Evolutionary conservation across 2,888 invertebrate genomes (phyloP), one percentile per base, ranked within the genome.

Genomic region (Yponomeuta plumbellus): DNA sequence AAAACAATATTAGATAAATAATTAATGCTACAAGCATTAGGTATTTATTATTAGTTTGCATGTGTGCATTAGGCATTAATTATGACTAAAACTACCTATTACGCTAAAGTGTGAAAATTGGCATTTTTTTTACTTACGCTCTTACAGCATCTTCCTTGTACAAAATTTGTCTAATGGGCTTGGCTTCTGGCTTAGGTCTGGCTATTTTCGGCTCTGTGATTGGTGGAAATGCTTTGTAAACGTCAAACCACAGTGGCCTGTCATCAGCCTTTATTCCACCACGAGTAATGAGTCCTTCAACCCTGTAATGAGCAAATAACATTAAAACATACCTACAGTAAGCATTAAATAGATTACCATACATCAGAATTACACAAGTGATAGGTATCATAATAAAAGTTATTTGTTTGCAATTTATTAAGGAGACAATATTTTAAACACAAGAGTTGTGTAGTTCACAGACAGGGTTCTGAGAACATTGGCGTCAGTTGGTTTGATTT

Each of bases 161-260:
- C 73, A 97, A 95, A 73, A 98, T 96, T 71, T 92, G 86, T 74
- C 87, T 92, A 11, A 97, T 83, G 13, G 93, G 90, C 69, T 79
- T 84, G 11, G 92, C 85, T 68, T 93, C 92, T 0, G 94, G 92
- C 44, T 91, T 92, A 6, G 94, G 93, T 76, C 95, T 92, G 71
- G 96, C 95, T 85, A 92, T 96, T 69, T 92, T 91, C 8, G 99
- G 99, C 76, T 97, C 96, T 61, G 94, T 85, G 71, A 94, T 94
- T 1, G 99, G 99, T 10, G 99, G 99, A 88, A 97, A 98, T 0
- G 96, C 94, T 84, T 94, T 94, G 80, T 98, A 99, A 23, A 99
- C 89, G 79, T 97, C 96, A 80, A 95, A 97, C 99, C 99, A 99
- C 11, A 99, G 69, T 0, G 99, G 99, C 70, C 95, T 93, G 75